Conservation (phyloP, 2,888 invertebrate genomes). For the Amiota mariae region DNA sequence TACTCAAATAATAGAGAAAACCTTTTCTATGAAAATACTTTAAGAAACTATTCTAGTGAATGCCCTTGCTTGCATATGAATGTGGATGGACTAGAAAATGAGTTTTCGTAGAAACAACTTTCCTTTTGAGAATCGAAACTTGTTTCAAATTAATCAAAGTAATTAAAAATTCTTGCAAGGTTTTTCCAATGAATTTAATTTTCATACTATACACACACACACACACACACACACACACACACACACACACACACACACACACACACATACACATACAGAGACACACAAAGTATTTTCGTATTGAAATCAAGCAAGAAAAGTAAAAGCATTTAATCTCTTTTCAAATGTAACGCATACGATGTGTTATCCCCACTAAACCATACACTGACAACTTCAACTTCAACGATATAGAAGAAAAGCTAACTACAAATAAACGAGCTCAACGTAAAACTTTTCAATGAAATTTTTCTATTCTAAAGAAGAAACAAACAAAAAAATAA, state of each 20-base stretch:
- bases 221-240: slow-evolving; percentile 27
- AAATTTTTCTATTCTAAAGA: slow-evolving; percentile 28
- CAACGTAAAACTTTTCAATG: slow-evolving; percentile 35
- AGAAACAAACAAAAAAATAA: background rate
- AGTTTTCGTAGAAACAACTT: slow-evolving; percentile 11
- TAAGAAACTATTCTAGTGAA: background rate
- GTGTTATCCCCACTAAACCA: slow-evolving; percentile 9
- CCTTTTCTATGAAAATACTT: background rate
- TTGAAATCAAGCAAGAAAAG: slow-evolving; percentile 14
- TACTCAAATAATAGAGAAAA: background rate
- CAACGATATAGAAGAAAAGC: background rate
- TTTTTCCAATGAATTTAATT: slow-evolving; percentile 57
- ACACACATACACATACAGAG: slow-evolving; percentile 26
- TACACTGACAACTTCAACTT: background rate
- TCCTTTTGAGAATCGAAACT: slow-evolving; percentile 23
- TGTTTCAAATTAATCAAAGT: slow-evolving; percentile 62
- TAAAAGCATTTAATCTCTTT: slow-evolving; percentile 42
- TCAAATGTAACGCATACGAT: slow-evolving; percentile 42
- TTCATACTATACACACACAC: slow-evolving; percentile 44
- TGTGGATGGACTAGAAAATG: background rate
- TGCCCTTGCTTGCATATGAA: background rate
- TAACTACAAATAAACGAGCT: slow-evolving; percentile 1
- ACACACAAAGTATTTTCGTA: background rate
- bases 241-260: slow-evolving; percentile 29
- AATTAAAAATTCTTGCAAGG: slow-evolving; percentile 63